phyloP scores from a whole-genome alignment of 2,113 vertebrate genomes.

The Antidorcas marsupialis region DNA sequence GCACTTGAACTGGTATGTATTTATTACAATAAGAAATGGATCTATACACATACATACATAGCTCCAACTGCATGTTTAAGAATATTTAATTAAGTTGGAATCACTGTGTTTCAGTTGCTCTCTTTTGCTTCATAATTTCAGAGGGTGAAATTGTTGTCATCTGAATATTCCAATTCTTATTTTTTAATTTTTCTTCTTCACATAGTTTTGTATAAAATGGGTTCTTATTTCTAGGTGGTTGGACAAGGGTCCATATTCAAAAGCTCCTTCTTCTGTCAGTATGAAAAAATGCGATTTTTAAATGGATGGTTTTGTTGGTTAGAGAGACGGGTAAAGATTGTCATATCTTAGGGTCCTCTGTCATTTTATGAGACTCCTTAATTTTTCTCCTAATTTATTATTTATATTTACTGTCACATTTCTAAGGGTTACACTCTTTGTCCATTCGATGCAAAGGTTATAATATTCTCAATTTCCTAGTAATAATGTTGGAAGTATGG shows the following conservation, averaged over 20 bases:
- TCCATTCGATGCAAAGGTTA: background rate
- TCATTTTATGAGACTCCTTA: background rate
- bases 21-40: background rate
- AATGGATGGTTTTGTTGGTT: background rate
- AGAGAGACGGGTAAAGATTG: background rate
- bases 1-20: background rate
- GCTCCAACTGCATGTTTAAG: background rate
- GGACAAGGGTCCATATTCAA: background rate
- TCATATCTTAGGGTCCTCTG: background rate
- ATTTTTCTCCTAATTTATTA: background rate
- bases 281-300: background rate
- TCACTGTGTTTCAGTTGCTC: background rate
- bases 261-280: conserved; percentile 1
- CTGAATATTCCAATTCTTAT: background rate
- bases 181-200: background rate
- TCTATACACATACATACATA: background rate
- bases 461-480: background rate
- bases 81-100: background rate
- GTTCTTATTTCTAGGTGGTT: background rate
- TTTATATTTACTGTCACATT: background rate
- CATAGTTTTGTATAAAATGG: background rate
- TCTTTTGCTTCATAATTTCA: background rate
- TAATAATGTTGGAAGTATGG: background rate
- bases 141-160: background rate
- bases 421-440: background rate